Conservation (phyloP, 2,888 invertebrate genomes). For the Pheosia tremula region DNA sequence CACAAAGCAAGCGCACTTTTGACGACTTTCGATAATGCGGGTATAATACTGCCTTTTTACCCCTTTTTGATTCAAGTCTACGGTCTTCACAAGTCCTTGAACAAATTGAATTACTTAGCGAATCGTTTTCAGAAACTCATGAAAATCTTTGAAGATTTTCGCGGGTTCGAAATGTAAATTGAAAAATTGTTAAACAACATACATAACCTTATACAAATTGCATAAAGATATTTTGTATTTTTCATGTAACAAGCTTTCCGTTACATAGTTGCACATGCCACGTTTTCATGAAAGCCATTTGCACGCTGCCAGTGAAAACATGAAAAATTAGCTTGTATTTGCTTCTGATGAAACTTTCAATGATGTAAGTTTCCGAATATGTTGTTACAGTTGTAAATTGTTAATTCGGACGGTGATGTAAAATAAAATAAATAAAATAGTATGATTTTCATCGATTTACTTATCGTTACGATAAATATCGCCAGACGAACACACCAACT, state of each 20-base stretch:
- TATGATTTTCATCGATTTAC: too few species aligned
- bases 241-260: too few species aligned
- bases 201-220: too few species aligned
- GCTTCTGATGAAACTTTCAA: not conserved
- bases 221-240: too few species aligned
- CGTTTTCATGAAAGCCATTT: too few species aligned
- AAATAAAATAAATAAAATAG: too few species aligned
- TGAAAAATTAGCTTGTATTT: not conserved
- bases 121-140: slow-evolving; percentile 18
- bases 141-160: slow-evolving; percentile 6
- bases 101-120: slow-evolving; percentile 24
- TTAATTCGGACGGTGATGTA: too few species aligned
- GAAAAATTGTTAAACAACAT: not conserved
- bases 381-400: not conserved
- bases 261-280: too few species aligned
- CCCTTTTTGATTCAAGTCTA: slow-evolving; percentile 23
- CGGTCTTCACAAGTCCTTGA: slow-evolving; percentile 20
- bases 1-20: slow-evolving; percentile 35
- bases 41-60: slow-evolving; percentile 25
- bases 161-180: not conserved
- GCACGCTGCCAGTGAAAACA: not conserved
- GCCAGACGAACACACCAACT: too few species aligned
- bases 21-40: slow-evolving; percentile 30
- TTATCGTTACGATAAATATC: too few species aligned
- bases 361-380: not conserved